Base-by-base conservation (phyloP, 2,888 invertebrate genomes). In the Listrodromus nycthemerus region DNA sequence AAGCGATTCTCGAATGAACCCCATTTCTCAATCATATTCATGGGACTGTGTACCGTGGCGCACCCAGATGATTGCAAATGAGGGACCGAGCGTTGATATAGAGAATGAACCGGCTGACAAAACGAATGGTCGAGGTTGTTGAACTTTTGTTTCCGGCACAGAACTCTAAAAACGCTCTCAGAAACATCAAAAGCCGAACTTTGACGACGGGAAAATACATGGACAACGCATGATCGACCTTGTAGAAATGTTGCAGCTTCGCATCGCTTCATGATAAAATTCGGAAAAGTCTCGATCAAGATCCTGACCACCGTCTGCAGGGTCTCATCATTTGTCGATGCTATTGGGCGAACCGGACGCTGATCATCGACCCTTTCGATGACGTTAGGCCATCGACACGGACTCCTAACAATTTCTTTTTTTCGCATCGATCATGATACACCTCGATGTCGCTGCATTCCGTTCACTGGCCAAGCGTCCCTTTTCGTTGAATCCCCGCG, bases 351-450 rank as follows among this genome's bases (percentile, higher is more conserved):
- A n/a, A n/a, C n/a, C n/a, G n/a, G 41, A 45, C 41, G 16, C 16
- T 13, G 33, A 16, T 16, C 4, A 16, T 45, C 13, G 2, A 16
- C 41, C 41, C 41, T 16, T 45, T 2, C 41, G 1, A 13, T 41
- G 13, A 45, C 41, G 16, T 16, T 45, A 16, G 16, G 27, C 16
- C 61, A n/a, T 27, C 30, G 30, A 33, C 19, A 30, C 41, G 16
- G 55, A 58, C 55, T 52, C 33, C 41, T 67, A 16, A 67, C 55
- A 69, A 58, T 55, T 58, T 30, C 24, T 71, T 65, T 41, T 65
- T 37, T 16, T 27, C 19, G 37, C 19, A 45, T 30, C 8, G 52
- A 37, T 19, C 21, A 21, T 48, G 73, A 8, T 63, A 19, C 30
- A 7, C 16, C 30, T 48, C 3, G 61, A 30, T 45, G 63, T 50